Base-by-base conservation (phyloP, 2,113 vertebrate genomes). In the Thamnaconus septentrionalis region DNA sequence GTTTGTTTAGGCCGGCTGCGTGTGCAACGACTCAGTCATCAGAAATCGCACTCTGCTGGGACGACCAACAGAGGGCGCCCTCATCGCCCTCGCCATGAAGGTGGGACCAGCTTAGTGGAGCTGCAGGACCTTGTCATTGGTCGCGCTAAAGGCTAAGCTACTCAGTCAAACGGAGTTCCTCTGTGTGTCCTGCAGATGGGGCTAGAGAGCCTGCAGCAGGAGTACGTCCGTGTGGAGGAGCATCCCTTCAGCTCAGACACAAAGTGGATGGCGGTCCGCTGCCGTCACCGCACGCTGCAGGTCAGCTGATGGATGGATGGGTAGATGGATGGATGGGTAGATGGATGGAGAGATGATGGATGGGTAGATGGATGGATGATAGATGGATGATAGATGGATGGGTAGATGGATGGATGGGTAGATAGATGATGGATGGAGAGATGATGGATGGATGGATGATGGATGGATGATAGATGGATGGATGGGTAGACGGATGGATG, bases 201-300 rank as follows among this genome's bases (percentile, higher is more conserved):
- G 49, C 91, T 98, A 73, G 96, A 97, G 73, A 89, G 90, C 6
- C 78, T 96, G 42, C 94, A 95, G 73, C 92, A 95, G 76, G 96
- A 99, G 83, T 98, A 94, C 53, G 80, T 98, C 11, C 93, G 97
- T 48, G 85, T 93, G 85, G 92, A 96, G 75, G 97, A 99, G 73
- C 92, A 94, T 58, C 97, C 97, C 5, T 99, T 99, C 87, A 94
- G 90, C 87, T 99, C 97, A 0, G 97, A 99, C 77, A 93, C 98
- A 64, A 99, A 99, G 77, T 98, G 95, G 95, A 99, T 99, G 97
- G 93, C 96, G 0, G 95, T 99, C 4, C 95, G 95, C 57, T 96
- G 94, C 41, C 92, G 97, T 42, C 96, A 97, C 79, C 93, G 93
- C 84, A 93, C 93, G 0, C 96, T 96, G 84, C 94, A 97, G 95